Conservation (phyloP, 1,140 invertebrate species). For the Drosophila bocqueti region DNA sequence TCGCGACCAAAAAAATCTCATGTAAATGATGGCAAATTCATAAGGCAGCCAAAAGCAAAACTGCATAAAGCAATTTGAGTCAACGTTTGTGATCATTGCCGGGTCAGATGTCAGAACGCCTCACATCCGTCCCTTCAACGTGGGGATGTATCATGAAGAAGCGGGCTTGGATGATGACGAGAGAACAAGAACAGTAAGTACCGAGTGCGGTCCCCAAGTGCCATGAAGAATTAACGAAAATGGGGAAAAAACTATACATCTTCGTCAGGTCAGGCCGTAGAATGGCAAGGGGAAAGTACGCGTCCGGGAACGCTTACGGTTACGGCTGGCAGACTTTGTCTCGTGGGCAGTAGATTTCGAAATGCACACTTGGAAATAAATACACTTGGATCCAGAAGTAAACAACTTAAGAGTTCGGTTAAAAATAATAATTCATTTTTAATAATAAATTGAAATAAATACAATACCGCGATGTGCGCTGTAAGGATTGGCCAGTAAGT, state of each 20-base stretch:
- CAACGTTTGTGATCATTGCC: constrained; percentile 32
- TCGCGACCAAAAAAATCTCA: constrained; percentile 27
- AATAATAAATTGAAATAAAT: no score
- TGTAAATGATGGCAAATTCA: constrained; percentile 50
- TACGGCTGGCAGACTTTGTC: constrained; percentile 60
- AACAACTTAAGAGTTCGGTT: background rate
- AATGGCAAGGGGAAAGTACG: constrained; percentile 3
- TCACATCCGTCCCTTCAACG: constrained; percentile 51
- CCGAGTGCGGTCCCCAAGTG: constrained; percentile 60
- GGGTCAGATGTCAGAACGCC: constrained; percentile 72
- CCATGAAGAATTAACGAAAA: constrained; percentile 71
- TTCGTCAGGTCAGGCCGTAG: constrained; percentile 52
- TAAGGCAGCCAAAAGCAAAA: constrained; percentile 40
- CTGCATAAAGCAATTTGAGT: constrained; percentile 39
- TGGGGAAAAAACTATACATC: constrained; percentile 71
- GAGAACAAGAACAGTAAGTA: constrained; percentile 41
- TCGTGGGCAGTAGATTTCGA: constrained; percentile 67
- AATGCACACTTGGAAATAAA: constrained; percentile 30
- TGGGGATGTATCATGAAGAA: constrained; percentile 42
- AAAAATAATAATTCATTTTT: background rate
- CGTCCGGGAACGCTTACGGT: constrained; percentile 13
- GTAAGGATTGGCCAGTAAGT: background rate
- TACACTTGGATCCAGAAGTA: background rate
- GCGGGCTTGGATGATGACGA: constrained; percentile 27
- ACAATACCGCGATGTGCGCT: background rate